A percentile compares a stretch with the other conserved stretches of the same genome.
Conservation (phyloP, 2,888 invertebrate species). For the Cyaniris semiargus region DNA sequence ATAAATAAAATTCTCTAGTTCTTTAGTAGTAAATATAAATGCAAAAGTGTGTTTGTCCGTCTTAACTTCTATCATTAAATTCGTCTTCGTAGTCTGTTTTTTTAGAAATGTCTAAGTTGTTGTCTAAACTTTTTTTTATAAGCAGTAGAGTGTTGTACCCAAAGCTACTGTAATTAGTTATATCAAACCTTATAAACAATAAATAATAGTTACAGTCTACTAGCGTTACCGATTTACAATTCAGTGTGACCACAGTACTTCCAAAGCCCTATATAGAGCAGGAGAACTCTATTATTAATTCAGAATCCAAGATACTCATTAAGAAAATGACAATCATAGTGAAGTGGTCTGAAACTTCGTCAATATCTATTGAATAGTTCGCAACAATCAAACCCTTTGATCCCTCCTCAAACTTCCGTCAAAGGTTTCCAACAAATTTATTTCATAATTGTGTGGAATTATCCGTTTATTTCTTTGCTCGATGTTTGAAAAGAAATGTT, state of each 20-base stretch:
- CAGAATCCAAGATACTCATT: slow-evolving; percentile 21
- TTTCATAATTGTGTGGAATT: not conserved
- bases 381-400: slow-evolving; percentile 29
- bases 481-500: not conserved
- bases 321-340: slow-evolving; percentile 31
- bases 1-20: too few species aligned
- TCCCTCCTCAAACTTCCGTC: slow-evolving; percentile 27
- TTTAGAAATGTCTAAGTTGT: too few species aligned
- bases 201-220: too few species aligned
- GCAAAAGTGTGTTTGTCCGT: too few species aligned
- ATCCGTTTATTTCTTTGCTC: not conserved
- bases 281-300: slow-evolving; percentile 9
- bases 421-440: slow-evolving; percentile 20
- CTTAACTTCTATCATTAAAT: too few species aligned
- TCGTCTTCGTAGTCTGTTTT: too few species aligned
- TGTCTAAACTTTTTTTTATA: too few species aligned
- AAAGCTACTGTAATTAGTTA: too few species aligned
- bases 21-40: too few species aligned
- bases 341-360: slow-evolving; percentile 34
- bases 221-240: not conserved
- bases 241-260: not conserved
- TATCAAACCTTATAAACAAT: too few species aligned
- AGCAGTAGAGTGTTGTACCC: too few species aligned
- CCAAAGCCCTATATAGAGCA: not conserved
- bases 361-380: slow-evolving; percentile 37